Base-by-base conservation (phyloP, 2,888 invertebrate genomes). In the Limnephilus auricula region DNA sequence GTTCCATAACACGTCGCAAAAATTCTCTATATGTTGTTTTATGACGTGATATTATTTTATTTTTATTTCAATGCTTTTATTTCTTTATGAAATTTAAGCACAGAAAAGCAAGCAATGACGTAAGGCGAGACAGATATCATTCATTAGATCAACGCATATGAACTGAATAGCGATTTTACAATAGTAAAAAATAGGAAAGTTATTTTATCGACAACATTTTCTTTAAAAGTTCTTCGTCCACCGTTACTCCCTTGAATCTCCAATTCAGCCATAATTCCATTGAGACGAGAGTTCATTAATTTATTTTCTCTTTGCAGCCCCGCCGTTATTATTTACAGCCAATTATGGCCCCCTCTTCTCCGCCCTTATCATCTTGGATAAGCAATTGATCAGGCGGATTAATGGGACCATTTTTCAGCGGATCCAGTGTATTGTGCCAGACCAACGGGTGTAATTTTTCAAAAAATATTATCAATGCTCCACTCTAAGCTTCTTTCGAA, bases 201-300 rank as follows among this genome's bases (percentile, higher is more conserved):
- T 1, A 13, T 40, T 13, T 50, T 45, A 13, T 13, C 12, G 34
- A n/a, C 6, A 25, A 65, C 65, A 6, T 65, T 65, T 65, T 65
- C 65, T 65, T 65, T 65, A n/a, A 0, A 65, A 65, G 65, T 65
- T 65, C 9, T 65, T 65, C 65, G 25, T 65, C 25, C 65, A n/a
- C n/a, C 65, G 65, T 65, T 65, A 13, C 40, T 85, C 85, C 13
- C 45, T 84, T 10, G 30, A 85, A 30, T 45, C 85, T 85, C 40
- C 40, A 40, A 30, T 85, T 85, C 40, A 85, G 25, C n/a, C 40
- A 40, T 85, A 85, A 85, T 85, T 40, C 40, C n/a, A 40, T 85
- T 30, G 85, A 85, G 85, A 85, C 40, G 37, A 85, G 85, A 40
- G 40, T 85, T 85, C 40, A 85, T 85, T 30, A 85, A 85, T 45